These are phyloP conservation scores for Aurelia sp. DNA, from an alignment of 30 jellyfish, hydroid and myxozoan species.

Conservation along the genomic window DNA sequence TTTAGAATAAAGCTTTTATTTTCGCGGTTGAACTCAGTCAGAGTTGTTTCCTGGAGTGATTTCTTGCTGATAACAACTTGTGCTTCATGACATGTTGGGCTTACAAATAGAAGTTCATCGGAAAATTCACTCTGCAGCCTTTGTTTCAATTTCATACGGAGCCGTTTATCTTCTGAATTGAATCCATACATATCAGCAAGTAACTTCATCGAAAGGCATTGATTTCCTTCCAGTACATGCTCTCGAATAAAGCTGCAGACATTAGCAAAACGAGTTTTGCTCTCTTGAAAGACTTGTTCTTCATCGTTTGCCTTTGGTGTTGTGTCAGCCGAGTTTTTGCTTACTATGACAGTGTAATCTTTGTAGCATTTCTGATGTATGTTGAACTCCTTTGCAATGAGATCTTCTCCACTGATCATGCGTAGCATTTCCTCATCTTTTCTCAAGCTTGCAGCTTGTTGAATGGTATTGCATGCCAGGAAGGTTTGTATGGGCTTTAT, in stretches of 20 bases:
- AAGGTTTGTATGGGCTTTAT: slow-evolving; percentile 40
- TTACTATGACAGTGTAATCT: slow-evolving; percentile 32
- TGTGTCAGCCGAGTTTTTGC: slow-evolving; percentile 12
- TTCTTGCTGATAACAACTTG: slow-evolving; percentile 21
- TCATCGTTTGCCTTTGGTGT: slow-evolving; percentile 1
- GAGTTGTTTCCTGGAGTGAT: slow-evolving; percentile 25
- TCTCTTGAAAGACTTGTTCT: slow-evolving; percentile 3
- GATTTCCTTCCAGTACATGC: slow-evolving; percentile 34
- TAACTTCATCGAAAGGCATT: slow-evolving; percentile 29
- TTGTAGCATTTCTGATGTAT: slow-evolving; percentile 43
- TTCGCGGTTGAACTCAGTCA: slow-evolving; percentile 2
- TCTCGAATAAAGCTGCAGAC: slow-evolving; percentile 28
- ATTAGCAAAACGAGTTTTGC: slow-evolving; percentile 18
- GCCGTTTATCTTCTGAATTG: slow-evolving; percentile 20
- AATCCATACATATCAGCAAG: slow-evolving; percentile 36
- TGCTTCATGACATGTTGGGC: slow-evolving; percentile 49
- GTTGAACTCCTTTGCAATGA: slow-evolving; percentile 37
- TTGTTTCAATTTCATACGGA: slow-evolving; percentile 23
- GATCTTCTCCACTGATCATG: slow-evolving; percentile 35
- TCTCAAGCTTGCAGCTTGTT: slow-evolving; percentile 39
- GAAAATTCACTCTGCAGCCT: slow-evolving; percentile 20
- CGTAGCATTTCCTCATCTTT: slow-evolving; percentile 43
- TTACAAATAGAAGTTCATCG: slow-evolving; percentile 19
- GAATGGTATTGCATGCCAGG: slow-evolving; percentile 28
- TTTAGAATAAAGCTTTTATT: slow-evolving; percentile 13